Percentiles rank a stretch among this genome's conserved stretches.
Evolutionary conservation across 2,888 invertebrate species (phyloP).

Genomic region (Cyclophora punctaria): DNA sequence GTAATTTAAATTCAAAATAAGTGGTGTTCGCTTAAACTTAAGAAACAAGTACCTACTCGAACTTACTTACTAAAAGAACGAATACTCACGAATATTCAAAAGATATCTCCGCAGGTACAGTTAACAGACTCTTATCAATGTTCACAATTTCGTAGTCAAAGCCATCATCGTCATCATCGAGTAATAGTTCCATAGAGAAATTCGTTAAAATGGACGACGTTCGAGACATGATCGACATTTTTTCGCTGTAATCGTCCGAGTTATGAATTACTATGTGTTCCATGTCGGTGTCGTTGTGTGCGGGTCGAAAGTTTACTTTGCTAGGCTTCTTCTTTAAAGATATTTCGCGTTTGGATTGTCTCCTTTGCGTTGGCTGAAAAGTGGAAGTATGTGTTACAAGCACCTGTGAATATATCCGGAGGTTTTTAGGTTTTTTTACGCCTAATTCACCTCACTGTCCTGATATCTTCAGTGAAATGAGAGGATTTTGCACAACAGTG

Average conservation of each 20-base stretch:
- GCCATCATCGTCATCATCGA: constrained; percentile 57
- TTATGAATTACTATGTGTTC: constrained; percentile 24
- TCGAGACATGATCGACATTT: constrained; percentile 19
- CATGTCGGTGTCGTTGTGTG: constrained; percentile 21
- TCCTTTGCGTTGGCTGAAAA: too few relatives aligned
- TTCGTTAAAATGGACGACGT: constrained; percentile 19
- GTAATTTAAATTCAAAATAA: too few relatives aligned
- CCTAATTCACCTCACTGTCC: too few relatives aligned
- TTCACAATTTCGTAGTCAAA: constrained; percentile 66
- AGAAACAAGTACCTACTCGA: too few relatives aligned
- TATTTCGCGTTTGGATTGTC: too few relatives aligned
- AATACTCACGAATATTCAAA: constrained; percentile 31
- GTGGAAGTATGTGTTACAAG: too few relatives aligned
- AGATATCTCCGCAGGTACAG: constrained; percentile 27
- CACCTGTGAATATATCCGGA: too few relatives aligned
- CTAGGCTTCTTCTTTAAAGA: constrained; percentile 13
- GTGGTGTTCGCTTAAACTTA: too few relatives aligned
- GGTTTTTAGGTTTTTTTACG: too few relatives aligned
- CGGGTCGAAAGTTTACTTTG: constrained; percentile 38
- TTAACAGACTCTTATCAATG: constrained; percentile 45
- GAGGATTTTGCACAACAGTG: too few relatives aligned
- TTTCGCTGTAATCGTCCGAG: constrained; percentile 43
- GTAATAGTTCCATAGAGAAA: constrained; percentile 26
- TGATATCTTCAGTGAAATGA: too few relatives aligned
- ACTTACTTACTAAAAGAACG: too few relatives aligned